Conservation (phyloP, 2,888 invertebrate species). For the Carcina quercana region DNA sequence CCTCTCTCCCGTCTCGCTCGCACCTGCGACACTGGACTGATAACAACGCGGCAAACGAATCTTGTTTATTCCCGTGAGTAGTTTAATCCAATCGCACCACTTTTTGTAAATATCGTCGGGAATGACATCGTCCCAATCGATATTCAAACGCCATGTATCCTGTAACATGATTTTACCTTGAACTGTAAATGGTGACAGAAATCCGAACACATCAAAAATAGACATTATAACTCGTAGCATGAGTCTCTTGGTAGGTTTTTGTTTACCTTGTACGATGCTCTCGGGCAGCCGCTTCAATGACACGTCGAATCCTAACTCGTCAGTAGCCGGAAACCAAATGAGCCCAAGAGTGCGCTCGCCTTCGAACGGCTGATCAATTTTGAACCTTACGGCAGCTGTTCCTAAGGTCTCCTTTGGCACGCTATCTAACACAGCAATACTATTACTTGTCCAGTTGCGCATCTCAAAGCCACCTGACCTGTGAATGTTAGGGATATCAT, state of each 20-base stretch:
- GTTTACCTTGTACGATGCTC: conserved; percentile 1
- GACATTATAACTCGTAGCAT: conserved; percentile 10
- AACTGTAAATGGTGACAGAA: conserved; percentile 12
- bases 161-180: conserved; percentile 14
- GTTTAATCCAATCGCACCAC: conserved; percentile 1
- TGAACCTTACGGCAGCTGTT: conserved; percentile 8
- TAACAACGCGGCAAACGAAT: conserved; percentile 4
- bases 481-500: conserved; percentile 7
- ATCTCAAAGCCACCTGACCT: conserved; percentile 14
- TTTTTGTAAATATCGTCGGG: conserved; percentile 2
- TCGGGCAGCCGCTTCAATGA: conserved; percentile 4
- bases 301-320: conserved; percentile 8
- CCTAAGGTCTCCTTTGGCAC: conserved; percentile 17
- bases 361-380: conserved; percentile 8
- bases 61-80: neutral
- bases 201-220: conserved; percentile 16
- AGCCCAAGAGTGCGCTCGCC: conserved; percentile 13
- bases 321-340: conserved; percentile 8
- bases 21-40: neutral
- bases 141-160: conserved; percentile 8
- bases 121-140: conserved; percentile 15
- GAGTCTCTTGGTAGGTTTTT: conserved; percentile 12
- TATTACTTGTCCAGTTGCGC: conserved; percentile 13
- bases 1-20: conserved; percentile 2
- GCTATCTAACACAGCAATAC: conserved; percentile 9